Percentiles rank a stretch among this genome's conserved stretches.
Evolutionary conservation across 2,888 invertebrate genomes (phyloP).

Genomic region (Tineola bisselliella): DNA sequence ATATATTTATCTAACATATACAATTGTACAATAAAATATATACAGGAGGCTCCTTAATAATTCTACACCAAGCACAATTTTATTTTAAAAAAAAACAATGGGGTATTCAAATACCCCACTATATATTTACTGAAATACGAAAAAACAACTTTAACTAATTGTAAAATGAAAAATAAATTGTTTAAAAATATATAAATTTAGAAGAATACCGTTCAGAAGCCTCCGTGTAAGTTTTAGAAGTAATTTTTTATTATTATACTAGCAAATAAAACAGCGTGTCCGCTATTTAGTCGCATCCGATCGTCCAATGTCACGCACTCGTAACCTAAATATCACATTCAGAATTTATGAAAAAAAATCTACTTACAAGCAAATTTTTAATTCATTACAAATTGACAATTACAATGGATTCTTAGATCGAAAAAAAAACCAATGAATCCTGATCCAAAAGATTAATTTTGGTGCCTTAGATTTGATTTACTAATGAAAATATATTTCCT

Average conservation of each 20-base stretch:
- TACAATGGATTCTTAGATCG: too few relatives aligned
- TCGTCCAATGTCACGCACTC: conserved; percentile 33
- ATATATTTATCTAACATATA: conserved; percentile 65
- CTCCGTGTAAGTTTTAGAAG: conserved; percentile 3
- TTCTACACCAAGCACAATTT: neutral
- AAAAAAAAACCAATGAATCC: too few relatives aligned
- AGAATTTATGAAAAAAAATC: conserved; percentile 30
- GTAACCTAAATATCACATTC: conserved; percentile 68
- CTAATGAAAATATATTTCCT: too few relatives aligned
- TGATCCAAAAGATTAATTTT: too few relatives aligned
- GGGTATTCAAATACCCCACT: too few relatives aligned
- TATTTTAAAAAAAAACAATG: too few relatives aligned
- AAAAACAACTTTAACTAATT: too few relatives aligned
- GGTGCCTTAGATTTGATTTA: too few relatives aligned
- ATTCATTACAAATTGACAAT: too few relatives aligned
- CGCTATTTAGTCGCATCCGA: conserved; percentile 14
- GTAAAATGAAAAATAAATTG: too few relatives aligned
- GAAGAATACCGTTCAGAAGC: neutral
- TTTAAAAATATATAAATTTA: too few relatives aligned
- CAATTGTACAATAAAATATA: conserved; percentile 66
- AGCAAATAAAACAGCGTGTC: neutral
- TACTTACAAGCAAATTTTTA: too few relatives aligned
- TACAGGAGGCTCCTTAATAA: conserved; percentile 25
- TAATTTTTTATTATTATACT: neutral
- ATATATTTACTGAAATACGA: neutral